A percentile compares a stretch with the other conserved stretches of the same genome.
phyloP scores from a whole-genome alignment of 2,888 invertebrate species.

The Ophion ventricosus region DNA sequence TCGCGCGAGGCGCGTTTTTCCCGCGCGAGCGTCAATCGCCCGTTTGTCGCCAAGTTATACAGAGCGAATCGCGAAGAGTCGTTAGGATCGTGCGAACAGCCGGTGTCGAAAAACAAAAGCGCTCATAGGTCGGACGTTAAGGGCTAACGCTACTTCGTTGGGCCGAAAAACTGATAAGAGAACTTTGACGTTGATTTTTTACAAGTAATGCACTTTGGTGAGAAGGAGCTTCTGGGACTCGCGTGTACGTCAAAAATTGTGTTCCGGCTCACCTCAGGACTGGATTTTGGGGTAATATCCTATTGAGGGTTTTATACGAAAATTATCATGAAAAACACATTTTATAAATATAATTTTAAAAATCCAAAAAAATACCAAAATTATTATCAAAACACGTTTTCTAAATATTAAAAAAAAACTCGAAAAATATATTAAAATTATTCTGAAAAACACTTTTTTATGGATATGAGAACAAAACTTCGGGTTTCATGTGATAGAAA shows the following conservation, averaged over 20 bases:
- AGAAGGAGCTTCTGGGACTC: not conserved
- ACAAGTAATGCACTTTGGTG: not conserved
- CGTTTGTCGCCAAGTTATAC: conserved; percentile 43
- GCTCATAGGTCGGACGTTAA: not conserved
- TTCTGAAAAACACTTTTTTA: no score
- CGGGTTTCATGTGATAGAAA: no score
- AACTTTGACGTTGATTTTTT: not conserved
- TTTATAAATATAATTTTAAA: no score
- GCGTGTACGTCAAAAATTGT: not conserved
- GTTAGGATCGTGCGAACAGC: conserved; percentile 37
- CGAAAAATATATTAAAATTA: no score
- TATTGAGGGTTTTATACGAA: no score
- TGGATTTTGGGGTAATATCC: no score
- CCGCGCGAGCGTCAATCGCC: conserved; percentile 13
- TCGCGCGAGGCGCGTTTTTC: conserved; percentile 15
- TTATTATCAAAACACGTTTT: no score
- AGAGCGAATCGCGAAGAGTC: conserved; percentile 46
- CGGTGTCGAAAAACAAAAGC: conserved; percentile 16
- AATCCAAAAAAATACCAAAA: no score
- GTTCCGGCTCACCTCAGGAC: no score
- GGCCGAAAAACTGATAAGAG: not conserved
- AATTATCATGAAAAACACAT: no score
- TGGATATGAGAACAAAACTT: no score
- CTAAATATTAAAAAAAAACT: no score
- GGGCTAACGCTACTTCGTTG: not conserved